Base-by-base conservation (phyloP, 1,140 invertebrate genomes). In the Lepidurus couesii region DNA sequence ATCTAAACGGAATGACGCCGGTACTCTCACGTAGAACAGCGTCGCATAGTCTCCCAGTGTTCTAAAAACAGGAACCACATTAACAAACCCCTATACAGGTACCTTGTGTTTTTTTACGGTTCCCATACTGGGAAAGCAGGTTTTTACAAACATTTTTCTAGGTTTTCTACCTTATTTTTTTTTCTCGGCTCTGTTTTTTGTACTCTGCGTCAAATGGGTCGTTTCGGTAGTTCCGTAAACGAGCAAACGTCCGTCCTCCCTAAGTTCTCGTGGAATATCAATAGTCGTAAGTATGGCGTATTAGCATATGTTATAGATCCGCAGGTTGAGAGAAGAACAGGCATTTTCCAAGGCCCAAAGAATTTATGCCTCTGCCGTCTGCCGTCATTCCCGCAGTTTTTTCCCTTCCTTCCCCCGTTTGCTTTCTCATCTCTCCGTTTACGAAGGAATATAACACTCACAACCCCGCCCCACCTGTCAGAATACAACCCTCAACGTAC, bases 241-340 rank as follows among this genome's bases (percentile, higher is more conserved):
- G 53, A 65, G 53, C 53, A 65, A 21, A 13, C 53, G 53, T 65
- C 53, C 53, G 53, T 65, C 53, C 53, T 65, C 53, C 53, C 53
- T 65, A 65, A 65, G 53, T 65, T 65, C 53, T 65, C 53, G 16
- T 65, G 53, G 53, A 65, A 65, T 65, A 65, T 65, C 53, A 65
- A 65, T 65, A 65, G 53, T 65, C 53, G 53, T 65, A 65, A 65
- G 53, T 65, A 65, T 21, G 53, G 53, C 21, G 53, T 65, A 65
- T 65, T 65, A 65, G 53, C 53, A 65, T 65, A 65, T 65, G 53
- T 65, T 65, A 65, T 65, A 65, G 53, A 65, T 9, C 53, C 53
- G 53, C 53, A 65, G 16, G 53, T 65, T 65, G 53, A 4, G 53
- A 21, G 53, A 65, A 65, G 53, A 65, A 65, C 53, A 65, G 53